phyloP scores from a whole-genome alignment of 2,797 vertebrate species.

The Fratercula arctica region DNA sequence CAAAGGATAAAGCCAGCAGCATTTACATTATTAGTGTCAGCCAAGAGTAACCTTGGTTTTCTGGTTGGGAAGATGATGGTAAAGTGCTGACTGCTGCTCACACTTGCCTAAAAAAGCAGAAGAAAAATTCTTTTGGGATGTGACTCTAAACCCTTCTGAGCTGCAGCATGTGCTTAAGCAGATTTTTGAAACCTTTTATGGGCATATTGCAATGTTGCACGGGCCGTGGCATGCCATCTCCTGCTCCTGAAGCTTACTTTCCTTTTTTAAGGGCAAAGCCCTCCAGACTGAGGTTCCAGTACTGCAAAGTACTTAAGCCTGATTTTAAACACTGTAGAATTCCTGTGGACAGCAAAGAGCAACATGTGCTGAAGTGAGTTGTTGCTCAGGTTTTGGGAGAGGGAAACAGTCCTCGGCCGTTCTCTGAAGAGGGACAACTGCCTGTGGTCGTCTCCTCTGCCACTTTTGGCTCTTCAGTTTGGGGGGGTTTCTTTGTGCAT shows the following conservation, averaged over 20 bases:
- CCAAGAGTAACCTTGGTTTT: slow-evolving; percentile 37
- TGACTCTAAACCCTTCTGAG: slow-evolving; percentile 43
- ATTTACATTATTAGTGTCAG: neutral
- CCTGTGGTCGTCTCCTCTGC: fast-evolving
- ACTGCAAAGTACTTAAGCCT: neutral
- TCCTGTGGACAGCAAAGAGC: neutral
- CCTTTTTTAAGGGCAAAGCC: neutral
- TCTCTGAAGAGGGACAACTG: neutral
- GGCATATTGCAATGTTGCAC: neutral
- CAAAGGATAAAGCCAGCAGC: neutral
- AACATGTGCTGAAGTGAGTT: neutral
- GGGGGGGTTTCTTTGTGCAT: neutral
- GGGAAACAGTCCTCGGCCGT: neutral
- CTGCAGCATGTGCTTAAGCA: neutral
- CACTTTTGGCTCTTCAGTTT: neutral
- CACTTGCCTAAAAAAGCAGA: slow-evolving; percentile 58
- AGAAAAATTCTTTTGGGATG: slow-evolving; percentile 45
- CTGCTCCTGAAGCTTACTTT: neutral
- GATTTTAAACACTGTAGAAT: neutral
- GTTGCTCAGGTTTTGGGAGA: neutral
- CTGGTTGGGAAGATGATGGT: slow-evolving; percentile 33
- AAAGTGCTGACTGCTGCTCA: slow-evolving; percentile 54
- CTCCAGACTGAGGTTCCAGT: neutral
- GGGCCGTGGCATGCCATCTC: neutral
- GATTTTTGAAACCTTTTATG: slow-evolving; percentile 57